Conservation (phyloP, 2,888 invertebrate species). For the Melieria crassipennis region DNA sequence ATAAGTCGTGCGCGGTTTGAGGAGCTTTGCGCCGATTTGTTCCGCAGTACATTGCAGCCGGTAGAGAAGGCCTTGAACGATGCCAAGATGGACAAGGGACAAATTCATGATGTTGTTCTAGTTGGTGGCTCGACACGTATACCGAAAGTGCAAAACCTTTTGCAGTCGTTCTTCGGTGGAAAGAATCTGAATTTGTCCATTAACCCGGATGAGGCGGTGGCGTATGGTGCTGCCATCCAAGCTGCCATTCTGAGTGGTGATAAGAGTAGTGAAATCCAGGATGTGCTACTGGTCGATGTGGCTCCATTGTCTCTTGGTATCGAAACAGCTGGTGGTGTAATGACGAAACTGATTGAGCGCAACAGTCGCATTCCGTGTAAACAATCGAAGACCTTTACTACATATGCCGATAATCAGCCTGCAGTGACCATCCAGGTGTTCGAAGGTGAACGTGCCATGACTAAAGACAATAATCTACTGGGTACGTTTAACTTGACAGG, state of each 20-base stretch:
- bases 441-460: constrained; percentile 87
- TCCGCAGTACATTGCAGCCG: constrained; percentile 78
- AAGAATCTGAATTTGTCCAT: constrained; percentile 78
- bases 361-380: constrained; percentile 78
- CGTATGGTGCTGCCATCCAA: constrained; percentile 80
- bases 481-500: constrained; percentile 96
- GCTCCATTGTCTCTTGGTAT: constrained; percentile 77
- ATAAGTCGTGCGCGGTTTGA: constrained; percentile 80
- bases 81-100: constrained; percentile 80
- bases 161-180: constrained; percentile 80
- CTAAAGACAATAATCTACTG: constrained; percentile 90
- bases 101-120: constrained; percentile 81
- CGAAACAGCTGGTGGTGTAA: constrained; percentile 82
- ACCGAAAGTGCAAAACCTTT: constrained; percentile 78
- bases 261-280: constrained; percentile 78
- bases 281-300: constrained; percentile 75
- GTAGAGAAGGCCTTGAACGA: constrained; percentile 82
- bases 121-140: constrained; percentile 85
- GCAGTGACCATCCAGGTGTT: constrained; percentile 79
- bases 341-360: constrained; percentile 79
- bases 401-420: constrained; percentile 83
- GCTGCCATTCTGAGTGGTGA: constrained; percentile 77
- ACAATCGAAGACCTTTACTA: constrained; percentile 79
- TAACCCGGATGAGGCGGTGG: constrained; percentile 84
- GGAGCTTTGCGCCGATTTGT: constrained; percentile 77